Evolutionary conservation across 2,797 vertebrate genomes (phyloP).

Genomic region (Petrocephalus sullivani): DNA sequence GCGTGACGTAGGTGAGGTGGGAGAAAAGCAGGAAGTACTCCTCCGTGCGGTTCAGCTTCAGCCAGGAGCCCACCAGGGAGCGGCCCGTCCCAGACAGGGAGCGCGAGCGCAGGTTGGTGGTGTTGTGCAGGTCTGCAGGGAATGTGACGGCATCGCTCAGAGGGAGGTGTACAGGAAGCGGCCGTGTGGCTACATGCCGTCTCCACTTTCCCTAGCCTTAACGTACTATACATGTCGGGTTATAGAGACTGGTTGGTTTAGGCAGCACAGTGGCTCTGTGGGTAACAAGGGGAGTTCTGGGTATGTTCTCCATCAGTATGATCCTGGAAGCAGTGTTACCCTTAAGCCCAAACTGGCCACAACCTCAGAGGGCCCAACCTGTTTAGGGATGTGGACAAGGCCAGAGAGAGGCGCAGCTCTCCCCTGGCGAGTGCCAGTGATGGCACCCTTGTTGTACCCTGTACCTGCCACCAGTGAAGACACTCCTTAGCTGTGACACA

Average conservation of each 20-base stretch:
- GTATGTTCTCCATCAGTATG: background rate
- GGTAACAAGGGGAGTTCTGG: background rate
- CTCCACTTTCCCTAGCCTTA: background rate
- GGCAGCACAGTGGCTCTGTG: background rate
- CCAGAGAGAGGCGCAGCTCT: background rate
- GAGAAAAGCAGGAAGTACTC: conserved; percentile 94
- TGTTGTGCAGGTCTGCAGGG: conserved; percentile 68
- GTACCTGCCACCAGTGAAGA: background rate
- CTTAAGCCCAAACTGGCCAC: background rate
- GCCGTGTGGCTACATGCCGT: background rate
- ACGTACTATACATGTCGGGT: background rate
- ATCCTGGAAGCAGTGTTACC: background rate
- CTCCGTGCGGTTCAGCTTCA: conserved; percentile 85
- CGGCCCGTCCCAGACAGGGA: conserved; percentile 89
- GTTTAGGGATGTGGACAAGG: background rate
- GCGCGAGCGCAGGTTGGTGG: conserved; percentile 83
- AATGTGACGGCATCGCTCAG: background rate
- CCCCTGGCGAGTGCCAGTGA: background rate
- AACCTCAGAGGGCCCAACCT: background rate
- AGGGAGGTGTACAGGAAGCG: too few relatives aligned
- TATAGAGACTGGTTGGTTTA: background rate
- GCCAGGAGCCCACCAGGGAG: conserved; percentile 93
- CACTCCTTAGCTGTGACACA: background rate
- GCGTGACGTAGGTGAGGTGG: conserved; percentile 92
- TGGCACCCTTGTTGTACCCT: background rate